These are phyloP conservation scores for Porites australiensis DNA, from an alignment of 64 coral and sea anemone species.

Conservation along the genomic window DNA sequence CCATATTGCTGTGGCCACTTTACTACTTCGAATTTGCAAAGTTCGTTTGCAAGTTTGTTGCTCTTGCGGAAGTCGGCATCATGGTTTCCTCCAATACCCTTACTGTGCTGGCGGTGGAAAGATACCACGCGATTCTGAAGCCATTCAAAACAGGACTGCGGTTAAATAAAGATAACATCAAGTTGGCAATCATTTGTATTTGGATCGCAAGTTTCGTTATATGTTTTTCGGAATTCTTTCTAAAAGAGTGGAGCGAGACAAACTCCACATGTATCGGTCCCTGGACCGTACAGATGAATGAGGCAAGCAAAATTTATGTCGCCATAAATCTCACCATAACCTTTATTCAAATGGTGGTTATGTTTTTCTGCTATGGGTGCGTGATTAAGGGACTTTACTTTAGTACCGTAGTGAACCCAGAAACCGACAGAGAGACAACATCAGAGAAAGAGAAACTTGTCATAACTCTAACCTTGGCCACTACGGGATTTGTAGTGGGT, in stretches of 20 bases:
- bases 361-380: slow-evolving; percentile 16
- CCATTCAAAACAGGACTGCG: neutral
- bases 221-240: neutral
- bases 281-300: neutral
- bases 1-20: neutral
- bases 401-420: slow-evolving; percentile 24
- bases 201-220: neutral
- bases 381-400: slow-evolving; percentile 58
- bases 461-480: neutral
- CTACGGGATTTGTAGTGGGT: neutral
- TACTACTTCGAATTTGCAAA: neutral
- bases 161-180: neutral
- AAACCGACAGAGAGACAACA: neutral
- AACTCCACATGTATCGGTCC: neutral
- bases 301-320: neutral
- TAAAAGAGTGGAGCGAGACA: neutral
- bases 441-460: too few relatives aligned
- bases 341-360: neutral
- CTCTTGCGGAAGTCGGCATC: neutral
- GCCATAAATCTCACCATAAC: neutral
- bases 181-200: neutral
- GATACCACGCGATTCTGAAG: too few relatives aligned
- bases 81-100: neutral
- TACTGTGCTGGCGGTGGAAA: too few relatives aligned
- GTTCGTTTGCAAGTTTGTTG: neutral